Evolutionary conservation across 2,888 invertebrate genomes (phyloP).

Genomic region (Drosophila maculinotata): DNA sequence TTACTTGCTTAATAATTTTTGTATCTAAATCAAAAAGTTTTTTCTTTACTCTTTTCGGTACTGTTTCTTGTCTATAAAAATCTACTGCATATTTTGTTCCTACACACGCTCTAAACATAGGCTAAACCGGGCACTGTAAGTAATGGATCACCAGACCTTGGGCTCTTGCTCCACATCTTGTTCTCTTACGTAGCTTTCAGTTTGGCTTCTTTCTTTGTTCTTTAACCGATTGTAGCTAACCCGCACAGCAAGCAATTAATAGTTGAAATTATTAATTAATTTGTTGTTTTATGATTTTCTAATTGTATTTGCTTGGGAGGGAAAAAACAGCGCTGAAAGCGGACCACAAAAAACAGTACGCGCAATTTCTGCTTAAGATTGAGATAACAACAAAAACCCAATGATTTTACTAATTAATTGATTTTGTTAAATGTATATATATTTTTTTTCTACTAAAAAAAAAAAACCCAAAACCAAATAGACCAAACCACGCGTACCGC

Average conservation of each 20-base stretch:
- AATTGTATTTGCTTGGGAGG: conserved; percentile 13
- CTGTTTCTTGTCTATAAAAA: conserved; percentile 57
- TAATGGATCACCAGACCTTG: conserved; percentile 81
- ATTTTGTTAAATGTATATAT: conserved; percentile 34
- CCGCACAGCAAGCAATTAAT: conserved; percentile 37
- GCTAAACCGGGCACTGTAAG: conserved; percentile 88
- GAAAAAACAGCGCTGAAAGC: conserved; percentile 13
- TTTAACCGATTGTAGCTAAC: conserved; percentile 63
- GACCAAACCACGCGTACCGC: conserved; percentile 77
- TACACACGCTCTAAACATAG: conserved; percentile 78
- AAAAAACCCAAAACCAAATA: conserved; percentile 4
- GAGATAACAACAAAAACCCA: conserved; percentile 7
- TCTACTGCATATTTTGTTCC: conserved; percentile 71
- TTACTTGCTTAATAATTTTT: conserved; percentile 42
- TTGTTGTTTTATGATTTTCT: conserved; percentile 15
- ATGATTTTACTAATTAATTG: conserved; percentile 35
- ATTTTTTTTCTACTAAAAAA: conserved; percentile 50
- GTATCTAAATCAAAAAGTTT: conserved; percentile 73
- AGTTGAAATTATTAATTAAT: conserved; percentile 11
- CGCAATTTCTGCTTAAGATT: conserved; percentile 24
- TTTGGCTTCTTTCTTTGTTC: conserved; percentile 49
- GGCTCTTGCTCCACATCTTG: conserved; percentile 30
- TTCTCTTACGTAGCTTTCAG: conserved; percentile 50
- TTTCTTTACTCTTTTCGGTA: conserved; percentile 79
- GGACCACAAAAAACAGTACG: conserved; percentile 31